Percentiles rank a stretch among this genome's conserved stretches.
These are phyloP conservation scores for Ondatra zibethicus DNA, from an alignment of 2,113 vertebrate species.

Conservation along the genomic window DNA sequence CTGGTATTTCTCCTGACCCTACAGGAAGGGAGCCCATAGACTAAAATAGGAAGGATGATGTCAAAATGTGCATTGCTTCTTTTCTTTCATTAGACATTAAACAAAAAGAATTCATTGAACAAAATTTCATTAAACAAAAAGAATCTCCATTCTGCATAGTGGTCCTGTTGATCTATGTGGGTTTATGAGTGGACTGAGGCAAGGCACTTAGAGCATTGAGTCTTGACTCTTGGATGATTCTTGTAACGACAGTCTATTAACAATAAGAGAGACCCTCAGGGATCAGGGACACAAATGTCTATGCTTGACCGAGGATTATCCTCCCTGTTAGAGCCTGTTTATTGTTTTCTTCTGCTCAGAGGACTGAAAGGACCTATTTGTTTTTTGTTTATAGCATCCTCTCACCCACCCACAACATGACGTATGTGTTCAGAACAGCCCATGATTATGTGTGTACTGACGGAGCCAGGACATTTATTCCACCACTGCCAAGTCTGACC, in stretches of 20 bases:
- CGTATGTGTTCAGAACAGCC: constrained; percentile 80
- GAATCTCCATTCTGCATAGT: background rate
- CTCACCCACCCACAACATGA: constrained; percentile 75
- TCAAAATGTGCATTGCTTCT: background rate
- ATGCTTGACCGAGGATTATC: constrained; percentile 47
- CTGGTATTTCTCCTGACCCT: background rate
- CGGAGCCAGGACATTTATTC: constrained; percentile 77
- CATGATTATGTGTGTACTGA: constrained; percentile 76
- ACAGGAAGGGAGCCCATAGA: background rate
- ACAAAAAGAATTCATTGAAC: background rate
- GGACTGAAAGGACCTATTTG: constrained; percentile 78
- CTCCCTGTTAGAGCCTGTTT: constrained; percentile 39
- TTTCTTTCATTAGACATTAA: constrained; percentile 46
- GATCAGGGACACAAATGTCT: background rate
- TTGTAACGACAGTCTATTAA: background rate
- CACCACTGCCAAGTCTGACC: constrained; percentile 79
- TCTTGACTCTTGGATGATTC: constrained; percentile 11
- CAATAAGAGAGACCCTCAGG: background rate
- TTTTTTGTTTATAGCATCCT: constrained; percentile 76
- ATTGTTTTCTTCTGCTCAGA: constrained; percentile 73
- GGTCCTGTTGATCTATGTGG: background rate
- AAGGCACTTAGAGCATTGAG: background rate
- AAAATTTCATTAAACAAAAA: constrained; percentile 17
- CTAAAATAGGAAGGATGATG: background rate
- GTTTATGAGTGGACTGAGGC: background rate